Evolutionary conservation across 2,888 invertebrate species (phyloP).

Genomic region (Acanthosepion pharaonis): DNA sequence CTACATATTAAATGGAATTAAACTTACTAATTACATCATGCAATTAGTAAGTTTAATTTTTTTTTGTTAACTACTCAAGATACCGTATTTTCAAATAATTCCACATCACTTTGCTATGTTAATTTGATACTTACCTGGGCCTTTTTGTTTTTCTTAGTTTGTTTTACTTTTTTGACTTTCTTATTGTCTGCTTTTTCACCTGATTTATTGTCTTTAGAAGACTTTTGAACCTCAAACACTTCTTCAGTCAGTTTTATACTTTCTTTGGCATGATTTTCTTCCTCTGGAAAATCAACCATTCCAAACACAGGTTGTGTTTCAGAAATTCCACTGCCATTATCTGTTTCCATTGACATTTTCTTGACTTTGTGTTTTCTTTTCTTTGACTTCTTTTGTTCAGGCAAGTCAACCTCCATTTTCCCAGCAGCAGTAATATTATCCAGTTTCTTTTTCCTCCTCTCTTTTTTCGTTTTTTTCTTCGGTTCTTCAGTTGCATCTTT

Average conservation of each 20-base stretch:
- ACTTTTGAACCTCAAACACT: not conserved
- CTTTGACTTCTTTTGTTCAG: not conserved
- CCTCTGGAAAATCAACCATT: conserved; percentile 15
- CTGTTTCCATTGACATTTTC: too few species aligned
- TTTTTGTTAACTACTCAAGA: too few species aligned
- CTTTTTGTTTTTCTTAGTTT: not conserved
- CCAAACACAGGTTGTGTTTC: not conserved
- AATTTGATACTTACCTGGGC: too few species aligned
- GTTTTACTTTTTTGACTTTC: not conserved
- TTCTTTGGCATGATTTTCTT: not conserved
- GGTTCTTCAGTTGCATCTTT: not conserved
- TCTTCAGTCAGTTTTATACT: too few species aligned
- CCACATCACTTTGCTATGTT: too few species aligned
- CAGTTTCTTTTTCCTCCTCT: not conserved
- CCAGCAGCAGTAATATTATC: not conserved
- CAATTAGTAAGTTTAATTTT: too few species aligned
- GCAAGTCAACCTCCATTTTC: not conserved
- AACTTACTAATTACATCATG: too few species aligned
- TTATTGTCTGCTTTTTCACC: not conserved
- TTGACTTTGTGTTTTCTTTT: not conserved
- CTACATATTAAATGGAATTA: too few species aligned
- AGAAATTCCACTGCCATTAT: too few species aligned
- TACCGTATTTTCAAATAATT: too few species aligned
- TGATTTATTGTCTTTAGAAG: not conserved
- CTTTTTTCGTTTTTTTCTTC: not conserved